A percentile compares a stretch with the other conserved stretches of the same genome.
phyloP scores from a whole-genome alignment of 2,888 invertebrate genomes.

The Cryptophagus acutangulus region DNA sequence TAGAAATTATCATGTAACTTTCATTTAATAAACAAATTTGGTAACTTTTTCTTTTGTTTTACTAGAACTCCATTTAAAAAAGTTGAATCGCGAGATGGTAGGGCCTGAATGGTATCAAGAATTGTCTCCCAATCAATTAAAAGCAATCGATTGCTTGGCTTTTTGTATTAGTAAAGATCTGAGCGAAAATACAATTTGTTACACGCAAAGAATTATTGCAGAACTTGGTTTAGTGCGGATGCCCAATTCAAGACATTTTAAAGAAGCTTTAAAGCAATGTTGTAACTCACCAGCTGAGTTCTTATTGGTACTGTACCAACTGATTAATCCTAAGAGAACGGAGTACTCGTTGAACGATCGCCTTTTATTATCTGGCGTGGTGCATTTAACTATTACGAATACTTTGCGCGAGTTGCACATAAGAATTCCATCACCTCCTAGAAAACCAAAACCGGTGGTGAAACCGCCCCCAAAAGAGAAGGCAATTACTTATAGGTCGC shows the following conservation, averaged over 20 bases:
- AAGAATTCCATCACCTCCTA: conserved; percentile 45
- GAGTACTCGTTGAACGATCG: conserved; percentile 43
- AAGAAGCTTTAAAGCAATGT: conserved; percentile 36
- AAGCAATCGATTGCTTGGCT: conserved; percentile 33
- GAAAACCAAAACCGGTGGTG: conserved; percentile 9
- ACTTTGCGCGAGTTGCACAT: conserved; percentile 44
- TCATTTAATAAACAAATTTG: not conserved
- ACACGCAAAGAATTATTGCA: conserved; percentile 35
- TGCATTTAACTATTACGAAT: conserved; percentile 41
- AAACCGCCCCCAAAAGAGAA: conserved; percentile 15
- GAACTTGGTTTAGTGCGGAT: conserved; percentile 37
- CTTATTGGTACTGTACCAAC: conserved; percentile 41
- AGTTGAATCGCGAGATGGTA: conserved; percentile 20
- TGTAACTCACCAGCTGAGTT: conserved; percentile 42
- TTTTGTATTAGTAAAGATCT: conserved; percentile 32
- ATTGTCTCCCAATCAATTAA: conserved; percentile 39
- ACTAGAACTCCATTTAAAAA: too few species aligned
- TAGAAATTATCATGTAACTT: not conserved
- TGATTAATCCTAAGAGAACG: conserved; percentile 37
- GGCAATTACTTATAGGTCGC: conserved; percentile 31
- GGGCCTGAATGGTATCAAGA: conserved; percentile 46
- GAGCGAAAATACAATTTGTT: conserved; percentile 25
- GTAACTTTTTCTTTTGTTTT: conserved; percentile 1
- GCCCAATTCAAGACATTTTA: conserved; percentile 32
- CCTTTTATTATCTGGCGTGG: conserved; percentile 42